phyloP scores from a whole-genome alignment of 2,113 vertebrate genomes.

The Origma solitaria region DNA sequence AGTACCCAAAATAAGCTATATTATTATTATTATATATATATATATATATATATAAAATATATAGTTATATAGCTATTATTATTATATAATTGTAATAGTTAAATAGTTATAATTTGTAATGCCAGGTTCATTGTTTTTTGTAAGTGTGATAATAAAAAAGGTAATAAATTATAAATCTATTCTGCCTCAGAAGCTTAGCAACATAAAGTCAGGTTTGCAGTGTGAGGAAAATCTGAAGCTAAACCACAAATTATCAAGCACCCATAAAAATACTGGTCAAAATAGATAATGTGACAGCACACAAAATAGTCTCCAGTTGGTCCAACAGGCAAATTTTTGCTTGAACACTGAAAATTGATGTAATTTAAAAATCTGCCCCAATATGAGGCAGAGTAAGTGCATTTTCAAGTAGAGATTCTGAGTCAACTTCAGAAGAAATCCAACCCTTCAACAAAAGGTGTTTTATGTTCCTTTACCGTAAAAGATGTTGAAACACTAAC shows the following conservation, averaged over 20 bases:
- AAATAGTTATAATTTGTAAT: not conserved
- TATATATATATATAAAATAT: too few species aligned
- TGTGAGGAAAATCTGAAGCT: not conserved
- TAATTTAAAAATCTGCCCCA: not conserved
- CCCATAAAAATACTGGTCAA: not conserved
- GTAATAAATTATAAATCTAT: not conserved
- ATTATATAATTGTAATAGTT: too few species aligned
- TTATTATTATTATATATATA: too few species aligned
- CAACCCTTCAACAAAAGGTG: not conserved
- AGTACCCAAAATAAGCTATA: not conserved
- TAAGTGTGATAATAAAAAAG: not conserved
- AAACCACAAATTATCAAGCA: not conserved
- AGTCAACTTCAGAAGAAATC: not conserved
- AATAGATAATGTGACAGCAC: not conserved
- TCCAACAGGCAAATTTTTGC: not conserved
- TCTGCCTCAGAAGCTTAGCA: not conserved
- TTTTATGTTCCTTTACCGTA: not conserved
- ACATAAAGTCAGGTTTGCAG: not conserved
- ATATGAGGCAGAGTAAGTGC: not conserved
- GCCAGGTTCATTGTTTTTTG: not conserved
- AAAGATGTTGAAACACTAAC: not conserved
- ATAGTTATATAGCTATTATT: too few species aligned
- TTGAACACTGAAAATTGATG: not conserved
- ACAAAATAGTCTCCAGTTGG: not conserved
- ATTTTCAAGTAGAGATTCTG: not conserved